Evolutionary conservation across 2,113 vertebrate species (phyloP), one percentile per base, ranked within the genome.

Genomic region (Todiramphus chloris): DNA sequence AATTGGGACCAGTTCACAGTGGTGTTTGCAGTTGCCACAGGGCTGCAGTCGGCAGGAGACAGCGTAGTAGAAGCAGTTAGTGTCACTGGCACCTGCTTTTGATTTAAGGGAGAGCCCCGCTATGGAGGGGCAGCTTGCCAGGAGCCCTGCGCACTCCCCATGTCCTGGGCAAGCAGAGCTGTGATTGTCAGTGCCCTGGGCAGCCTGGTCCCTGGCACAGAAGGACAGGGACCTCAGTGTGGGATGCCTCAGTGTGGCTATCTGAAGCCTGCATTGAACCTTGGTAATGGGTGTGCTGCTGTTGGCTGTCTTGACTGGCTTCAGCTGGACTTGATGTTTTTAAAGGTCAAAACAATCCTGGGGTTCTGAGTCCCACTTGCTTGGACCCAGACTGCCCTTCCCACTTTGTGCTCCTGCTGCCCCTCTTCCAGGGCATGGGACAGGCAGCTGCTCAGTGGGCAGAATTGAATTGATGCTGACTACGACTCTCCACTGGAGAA

Each of bases 401-500:
- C 20, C 55, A 30, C 31, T n/a, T 53, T 13, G 5, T 1, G 2
- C 28, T 83, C 23, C 63, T 64, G 51, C 69, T 72, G 21, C 43
- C 27, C 12, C 14, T 48, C 41, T 88, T 35, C 28, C 31, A 13
- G 35, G 46, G 20, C 0, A 0, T n/a, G 11, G 33, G 58, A 50
- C 0, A 6, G 31, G 39, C 1, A 5, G 27, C 20, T 50, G 30
- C 1, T 0, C 15, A 11, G 9, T 3, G 4, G 79, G 17, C 81
- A 41, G 51, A 13, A 16, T 10, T 63, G 62, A 20, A 64, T 50
- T 16, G 31, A 27, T 67, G 60, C 31, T 0, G 6, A 48, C 87
- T 48, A 2, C 4, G 24, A 10, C 12, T 16, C 56, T 77, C 43
- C 1, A 3, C 53, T 66, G 72, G 41, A 66, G 81, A 48, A 74